Evolutionary conservation across 2,797 vertebrate genomes (phyloP), one percentile per base, ranked within the genome.

Genomic region (Rhodeus uyekii): DNA sequence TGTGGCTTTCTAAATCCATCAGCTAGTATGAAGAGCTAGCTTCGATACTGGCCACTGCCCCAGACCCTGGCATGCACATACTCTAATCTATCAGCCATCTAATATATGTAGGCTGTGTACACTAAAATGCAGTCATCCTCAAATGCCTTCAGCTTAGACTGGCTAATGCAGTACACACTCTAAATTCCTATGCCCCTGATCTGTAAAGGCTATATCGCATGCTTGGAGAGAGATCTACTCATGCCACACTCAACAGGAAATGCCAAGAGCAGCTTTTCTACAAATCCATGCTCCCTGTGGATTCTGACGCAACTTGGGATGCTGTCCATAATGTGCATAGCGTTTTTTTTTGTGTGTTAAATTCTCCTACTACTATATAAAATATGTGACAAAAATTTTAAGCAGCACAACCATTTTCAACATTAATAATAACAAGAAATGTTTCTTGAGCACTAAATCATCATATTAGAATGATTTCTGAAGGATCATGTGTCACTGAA

Each of bases 1-100:
- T 8, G 6, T 63, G 78, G 53, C 58, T 60, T 81, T 77, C 67
- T 67, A 67, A 76, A 80, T 71, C 39, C 75, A 74, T 67, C 64
- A 19, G 44, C n/a, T 44, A 60, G 58, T 67, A 39, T 46, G 60
- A 58, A 82, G 75, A 77, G 84, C 82, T 84, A 87, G 65, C 78
- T 73, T 9, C 2, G 55, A 64, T 8, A 4, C 48, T 58, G 75
- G 42, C 79, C 39, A 29, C 75, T 72, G 55, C 64, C 64, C 36
- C 42, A 71, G 65, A 77, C 75, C 44, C 19, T 32, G 19, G 27
- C 78, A 71, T 38, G 18, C 10, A 68, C 61, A 38, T 50, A 42
- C 74, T 84, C 64, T 81, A 85, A 83, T 80, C 55, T 78, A 73
- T n/a, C 61, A 67, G 69, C 76, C 74, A 34, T 39, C 32, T 75